Percentiles rank a stretch among this genome's conserved stretches.
Conservation (phyloP, 2,888 invertebrate genomes). For the Sarcophaga subvicina region DNA sequence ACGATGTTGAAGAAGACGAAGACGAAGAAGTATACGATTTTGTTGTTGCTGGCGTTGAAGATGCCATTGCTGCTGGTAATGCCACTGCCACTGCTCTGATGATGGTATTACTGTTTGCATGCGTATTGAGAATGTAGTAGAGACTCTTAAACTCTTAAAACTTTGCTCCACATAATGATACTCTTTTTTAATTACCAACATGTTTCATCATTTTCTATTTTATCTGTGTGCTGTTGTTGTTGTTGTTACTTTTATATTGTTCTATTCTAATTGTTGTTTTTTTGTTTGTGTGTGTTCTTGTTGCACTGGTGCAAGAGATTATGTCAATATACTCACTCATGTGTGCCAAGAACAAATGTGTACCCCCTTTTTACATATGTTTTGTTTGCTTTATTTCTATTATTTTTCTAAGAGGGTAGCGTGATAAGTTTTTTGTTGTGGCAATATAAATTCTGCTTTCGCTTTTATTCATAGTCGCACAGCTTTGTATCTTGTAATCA, state of each 20-base stretch:
- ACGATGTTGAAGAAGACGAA: background rate
- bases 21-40: too few relatives aligned
- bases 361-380: background rate
- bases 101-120: background rate
- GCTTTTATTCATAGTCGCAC: too few relatives aligned
- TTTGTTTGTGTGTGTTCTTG: slow-evolving; percentile 10
- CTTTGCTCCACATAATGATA: slow-evolving; percentile 57
- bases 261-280: background rate
- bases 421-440: background rate
- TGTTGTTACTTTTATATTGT: background rate
- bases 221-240: slow-evolving; percentile 1
- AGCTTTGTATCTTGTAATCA: too few relatives aligned
- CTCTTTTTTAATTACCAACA: slow-evolving; percentile 66
- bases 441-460: too few relatives aligned
- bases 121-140: background rate
- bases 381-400: too few relatives aligned
- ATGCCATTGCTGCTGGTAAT: background rate
- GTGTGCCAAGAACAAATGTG: slow-evolving; percentile 36
- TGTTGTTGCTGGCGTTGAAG: background rate
- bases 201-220: slow-evolving; percentile 54
- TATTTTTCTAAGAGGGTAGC: slow-evolving; percentile 10
- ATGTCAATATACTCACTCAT: slow-evolving; percentile 62
- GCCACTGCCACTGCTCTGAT: background rate
- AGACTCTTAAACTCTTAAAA: slow-evolving; percentile 52
- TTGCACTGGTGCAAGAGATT: slow-evolving; percentile 50